phyloP scores from a whole-genome alignment of 2,113 vertebrate species.

The Ranitomeya variabilis region DNA sequence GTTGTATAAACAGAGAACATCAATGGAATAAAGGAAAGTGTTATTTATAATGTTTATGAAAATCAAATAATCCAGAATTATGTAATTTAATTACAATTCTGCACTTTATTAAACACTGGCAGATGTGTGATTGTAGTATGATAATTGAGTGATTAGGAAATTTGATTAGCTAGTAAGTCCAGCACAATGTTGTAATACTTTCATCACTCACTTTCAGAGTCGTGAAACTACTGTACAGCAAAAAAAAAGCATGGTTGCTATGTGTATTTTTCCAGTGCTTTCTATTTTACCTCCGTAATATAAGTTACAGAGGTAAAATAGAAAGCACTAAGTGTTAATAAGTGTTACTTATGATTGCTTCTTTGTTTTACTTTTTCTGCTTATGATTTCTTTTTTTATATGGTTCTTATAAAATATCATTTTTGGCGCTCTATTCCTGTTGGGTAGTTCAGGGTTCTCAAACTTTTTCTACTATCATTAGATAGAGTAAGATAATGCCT shows the following conservation, averaged over 20 bases:
- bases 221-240: not conserved
- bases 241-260: not conserved
- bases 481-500: no score
- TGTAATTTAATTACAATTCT: slow-evolving; percentile 33
- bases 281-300: no score
- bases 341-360: no score
- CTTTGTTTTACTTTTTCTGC: no score
- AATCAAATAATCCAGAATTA: slow-evolving; percentile 41
- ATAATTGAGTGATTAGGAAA: slow-evolving; percentile 33
- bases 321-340: no score
- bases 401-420: no score
- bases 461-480: no score
- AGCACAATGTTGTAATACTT: not conserved
- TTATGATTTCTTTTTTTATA: no score
- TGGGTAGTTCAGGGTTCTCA: no score
- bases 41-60: slow-evolving; percentile 34
- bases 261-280: not conserved
- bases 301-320: no score
- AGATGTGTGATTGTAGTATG: slow-evolving; percentile 35
- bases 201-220: not conserved
- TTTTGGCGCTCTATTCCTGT: no score
- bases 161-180: slow-evolving; percentile 17
- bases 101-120: slow-evolving; percentile 28
- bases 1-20: not conserved
- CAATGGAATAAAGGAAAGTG: slow-evolving; percentile 32